phyloP scores from a whole-genome alignment of 1,140 invertebrate species.

The Drosophila tristis region DNA sequence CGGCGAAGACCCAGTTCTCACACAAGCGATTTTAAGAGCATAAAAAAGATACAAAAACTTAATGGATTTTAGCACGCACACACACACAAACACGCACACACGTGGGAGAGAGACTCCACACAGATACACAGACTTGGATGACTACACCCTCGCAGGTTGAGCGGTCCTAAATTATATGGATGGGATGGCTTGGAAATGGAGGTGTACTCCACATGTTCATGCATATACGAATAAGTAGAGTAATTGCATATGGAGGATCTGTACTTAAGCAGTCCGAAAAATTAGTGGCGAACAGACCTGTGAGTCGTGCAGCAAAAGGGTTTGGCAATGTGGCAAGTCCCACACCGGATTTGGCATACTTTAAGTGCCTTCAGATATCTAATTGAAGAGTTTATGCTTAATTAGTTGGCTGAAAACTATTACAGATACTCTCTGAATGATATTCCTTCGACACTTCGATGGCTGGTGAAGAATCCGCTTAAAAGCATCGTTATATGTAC shows the following conservation, averaged over 20 bases:
- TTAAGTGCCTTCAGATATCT: too few relatives aligned
- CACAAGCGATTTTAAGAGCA: slow-evolving; percentile 75
- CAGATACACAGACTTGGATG: slow-evolving; percentile 13
- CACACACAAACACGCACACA: slow-evolving; percentile 11
- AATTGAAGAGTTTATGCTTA: slow-evolving; percentile 19
- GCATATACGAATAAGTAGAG: slow-evolving; percentile 40
- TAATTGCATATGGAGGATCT: slow-evolving; percentile 48
- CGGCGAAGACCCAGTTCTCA: slow-evolving; percentile 78
- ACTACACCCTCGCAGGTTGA: slow-evolving; percentile 31
- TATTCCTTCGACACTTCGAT: too few relatives aligned
- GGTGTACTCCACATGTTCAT: slow-evolving; percentile 35
- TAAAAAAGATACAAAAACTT: slow-evolving; percentile 71
- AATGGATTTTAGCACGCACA: slow-evolving; percentile 82
- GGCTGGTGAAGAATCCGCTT: too few relatives aligned
- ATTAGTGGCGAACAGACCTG: slow-evolving; percentile 3
- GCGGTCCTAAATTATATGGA: slow-evolving; percentile 49
- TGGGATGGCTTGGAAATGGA: slow-evolving; percentile 50
- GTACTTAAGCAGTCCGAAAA: slow-evolving; percentile 34
- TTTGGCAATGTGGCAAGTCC: neutral
- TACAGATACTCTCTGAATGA: neutral
- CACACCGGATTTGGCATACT: neutral
- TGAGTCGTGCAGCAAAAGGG: neutral
- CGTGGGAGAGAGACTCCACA: slow-evolving; percentile 2
- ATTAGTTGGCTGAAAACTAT: slow-evolving; percentile 25
- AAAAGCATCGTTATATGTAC: too few relatives aligned